Evolutionary conservation across 2,113 vertebrate species (phyloP).

Genomic region (Mormoops blainvillei): DNA sequence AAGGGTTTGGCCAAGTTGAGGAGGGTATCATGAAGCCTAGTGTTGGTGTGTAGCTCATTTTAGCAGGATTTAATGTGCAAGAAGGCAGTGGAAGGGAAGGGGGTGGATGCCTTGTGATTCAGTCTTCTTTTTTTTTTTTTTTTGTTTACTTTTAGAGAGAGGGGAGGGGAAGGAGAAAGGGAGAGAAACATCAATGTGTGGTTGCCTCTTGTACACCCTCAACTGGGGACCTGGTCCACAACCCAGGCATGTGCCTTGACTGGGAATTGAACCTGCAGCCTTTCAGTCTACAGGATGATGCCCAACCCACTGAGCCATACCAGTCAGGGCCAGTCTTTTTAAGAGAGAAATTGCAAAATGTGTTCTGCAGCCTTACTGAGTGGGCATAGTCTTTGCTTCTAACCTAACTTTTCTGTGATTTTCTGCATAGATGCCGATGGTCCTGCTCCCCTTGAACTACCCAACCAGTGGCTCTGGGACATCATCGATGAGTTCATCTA

Average conservation of each 20-base stretch:
- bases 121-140: not conserved
- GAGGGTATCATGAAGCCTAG: not conserved
- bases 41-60: not conserved
- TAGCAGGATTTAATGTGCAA: not conserved
- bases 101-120: not conserved
- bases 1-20: not conserved
- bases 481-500: conserved; percentile 99
- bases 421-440: conserved; percentile 92
- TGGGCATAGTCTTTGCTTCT: not conserved
- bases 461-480: conserved; percentile 99
- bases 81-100: not conserved
- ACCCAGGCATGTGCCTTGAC: not conserved
- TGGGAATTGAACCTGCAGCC: not conserved
- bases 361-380: not conserved
- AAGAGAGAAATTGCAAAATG: not conserved
- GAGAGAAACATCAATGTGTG: not conserved
- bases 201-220: not conserved
- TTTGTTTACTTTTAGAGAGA: not conserved
- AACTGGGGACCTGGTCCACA: not conserved
- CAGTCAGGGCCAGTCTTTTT: not conserved
- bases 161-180: not conserved
- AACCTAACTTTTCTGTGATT: not conserved
- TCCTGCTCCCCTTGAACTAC: conserved; percentile 95
- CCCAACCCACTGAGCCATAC: not conserved
- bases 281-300: fast-evolving